Evolutionary conservation across 2,113 vertebrate species (phyloP).

Genomic region (Prionailurus bengalensis): DNA sequence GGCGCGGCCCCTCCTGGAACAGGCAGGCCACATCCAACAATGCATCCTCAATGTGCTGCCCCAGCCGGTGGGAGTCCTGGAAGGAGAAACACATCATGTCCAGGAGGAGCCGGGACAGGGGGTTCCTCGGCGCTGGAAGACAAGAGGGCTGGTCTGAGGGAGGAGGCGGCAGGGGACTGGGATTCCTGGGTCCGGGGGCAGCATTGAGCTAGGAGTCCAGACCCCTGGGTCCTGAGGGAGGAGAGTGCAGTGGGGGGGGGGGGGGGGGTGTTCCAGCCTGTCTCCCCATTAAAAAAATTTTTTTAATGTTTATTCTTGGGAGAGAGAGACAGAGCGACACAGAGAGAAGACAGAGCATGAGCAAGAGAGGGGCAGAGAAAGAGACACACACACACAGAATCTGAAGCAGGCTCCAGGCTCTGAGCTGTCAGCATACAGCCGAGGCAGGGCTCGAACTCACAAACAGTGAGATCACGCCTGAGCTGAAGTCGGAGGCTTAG

Average conservation of each 20-base stretch:
- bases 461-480: no score
- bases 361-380: no score
- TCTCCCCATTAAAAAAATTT: constrained; percentile 85
- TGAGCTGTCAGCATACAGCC: no score
- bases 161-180: no score
- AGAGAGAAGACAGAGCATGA: no score
- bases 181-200: not conserved
- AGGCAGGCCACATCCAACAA: constrained; percentile 90
- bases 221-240: not conserved
- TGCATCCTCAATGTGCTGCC: constrained; percentile 88
- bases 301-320: no score
- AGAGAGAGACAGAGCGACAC: no score
- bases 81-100: not conserved
- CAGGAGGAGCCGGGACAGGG: not conserved
- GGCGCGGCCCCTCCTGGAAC: constrained; percentile 76
- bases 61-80: constrained; percentile 92
- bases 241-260: not conserved
- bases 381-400: no score
- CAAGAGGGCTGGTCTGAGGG: not conserved
- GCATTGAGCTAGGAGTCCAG: not conserved
- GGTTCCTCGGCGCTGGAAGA: not conserved
- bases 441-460: no score
- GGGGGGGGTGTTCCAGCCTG: not conserved
- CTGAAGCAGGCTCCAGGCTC: no score
- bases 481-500: no score